Evolutionary conservation across 2,113 vertebrate species (phyloP).

Genomic region (Plectropomus leopardus): DNA sequence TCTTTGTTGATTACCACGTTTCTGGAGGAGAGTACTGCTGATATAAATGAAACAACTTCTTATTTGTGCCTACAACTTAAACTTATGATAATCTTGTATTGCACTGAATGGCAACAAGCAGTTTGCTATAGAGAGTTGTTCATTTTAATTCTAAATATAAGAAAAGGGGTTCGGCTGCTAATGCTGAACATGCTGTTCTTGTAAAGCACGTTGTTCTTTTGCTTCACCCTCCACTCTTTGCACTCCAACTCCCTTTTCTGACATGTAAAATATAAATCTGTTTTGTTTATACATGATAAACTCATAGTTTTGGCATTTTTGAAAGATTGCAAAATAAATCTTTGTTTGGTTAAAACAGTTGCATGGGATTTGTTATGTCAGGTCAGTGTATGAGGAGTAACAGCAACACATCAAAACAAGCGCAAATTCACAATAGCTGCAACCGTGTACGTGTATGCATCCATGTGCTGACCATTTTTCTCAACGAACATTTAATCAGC

Average conservation of each 20-base stretch:
- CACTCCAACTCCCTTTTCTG: not conserved
- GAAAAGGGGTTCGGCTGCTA: too few relatives aligned
- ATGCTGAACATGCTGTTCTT: not conserved
- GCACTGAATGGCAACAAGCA: not conserved
- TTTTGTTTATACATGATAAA: not conserved
- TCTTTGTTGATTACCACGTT: constrained; percentile 17
- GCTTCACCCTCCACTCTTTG: not conserved
- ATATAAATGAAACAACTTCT: not conserved
- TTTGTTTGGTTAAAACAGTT: not conserved
- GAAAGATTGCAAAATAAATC: not conserved
- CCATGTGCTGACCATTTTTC: too few relatives aligned
- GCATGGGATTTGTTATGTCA: not conserved
- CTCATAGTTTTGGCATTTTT: not conserved
- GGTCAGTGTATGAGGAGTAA: not conserved
- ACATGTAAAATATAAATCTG: not conserved
- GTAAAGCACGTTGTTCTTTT: not conserved
- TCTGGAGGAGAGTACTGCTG: not conserved
- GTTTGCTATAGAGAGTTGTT: not conserved
- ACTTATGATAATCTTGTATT: not conserved
- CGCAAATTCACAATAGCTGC: too few relatives aligned
- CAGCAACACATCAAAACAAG: too few relatives aligned
- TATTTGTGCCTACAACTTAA: not conserved
- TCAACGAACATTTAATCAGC: too few relatives aligned
- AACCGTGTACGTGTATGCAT: too few relatives aligned
- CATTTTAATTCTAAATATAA: not conserved